Conservation (phyloP, 1,140 invertebrate genomes). For the Harpegnathos saltator region DNA sequence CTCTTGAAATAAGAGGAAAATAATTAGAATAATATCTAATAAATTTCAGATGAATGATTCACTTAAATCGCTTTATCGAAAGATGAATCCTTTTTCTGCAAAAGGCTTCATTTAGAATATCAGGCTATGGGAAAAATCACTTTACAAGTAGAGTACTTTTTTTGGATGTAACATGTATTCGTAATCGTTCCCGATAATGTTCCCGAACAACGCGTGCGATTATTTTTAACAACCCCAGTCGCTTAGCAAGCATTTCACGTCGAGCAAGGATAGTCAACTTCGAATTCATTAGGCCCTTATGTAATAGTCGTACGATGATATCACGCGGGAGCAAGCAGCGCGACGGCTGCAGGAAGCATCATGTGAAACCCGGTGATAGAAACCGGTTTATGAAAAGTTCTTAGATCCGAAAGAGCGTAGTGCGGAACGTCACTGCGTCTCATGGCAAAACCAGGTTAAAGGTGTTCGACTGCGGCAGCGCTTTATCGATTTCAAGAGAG, state of each 20-base stretch:
- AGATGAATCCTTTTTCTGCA: too few species aligned
- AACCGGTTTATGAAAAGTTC: constrained; percentile 32
- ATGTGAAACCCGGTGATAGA: constrained; percentile 2
- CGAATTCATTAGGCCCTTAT: not conserved
- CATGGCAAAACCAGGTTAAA: constrained; percentile 66
- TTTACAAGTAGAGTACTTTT: too few species aligned
- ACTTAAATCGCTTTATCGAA: too few species aligned
- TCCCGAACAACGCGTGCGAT: not conserved
- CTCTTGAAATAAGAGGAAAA: too few species aligned
- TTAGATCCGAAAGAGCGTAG: constrained; percentile 5
- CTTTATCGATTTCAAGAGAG: constrained; percentile 58
- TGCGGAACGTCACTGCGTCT: constrained; percentile 26
- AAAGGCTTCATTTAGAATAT: too few species aligned
- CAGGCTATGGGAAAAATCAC: too few species aligned
- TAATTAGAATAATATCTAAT: too few species aligned
- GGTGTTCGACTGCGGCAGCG: constrained; percentile 57
- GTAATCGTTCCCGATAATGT: not conserved
- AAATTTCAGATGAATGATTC: too few species aligned
- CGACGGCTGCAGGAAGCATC: not conserved
- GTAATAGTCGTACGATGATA: not conserved
- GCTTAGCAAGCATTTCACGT: not conserved
- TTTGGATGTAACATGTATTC: too few species aligned
- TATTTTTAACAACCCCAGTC: not conserved
- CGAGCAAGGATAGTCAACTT: not conserved
- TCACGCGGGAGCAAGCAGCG: not conserved